Evolutionary conservation across 2,113 vertebrate genomes (phyloP).

Genomic region (Callaeas wilsoni): DNA sequence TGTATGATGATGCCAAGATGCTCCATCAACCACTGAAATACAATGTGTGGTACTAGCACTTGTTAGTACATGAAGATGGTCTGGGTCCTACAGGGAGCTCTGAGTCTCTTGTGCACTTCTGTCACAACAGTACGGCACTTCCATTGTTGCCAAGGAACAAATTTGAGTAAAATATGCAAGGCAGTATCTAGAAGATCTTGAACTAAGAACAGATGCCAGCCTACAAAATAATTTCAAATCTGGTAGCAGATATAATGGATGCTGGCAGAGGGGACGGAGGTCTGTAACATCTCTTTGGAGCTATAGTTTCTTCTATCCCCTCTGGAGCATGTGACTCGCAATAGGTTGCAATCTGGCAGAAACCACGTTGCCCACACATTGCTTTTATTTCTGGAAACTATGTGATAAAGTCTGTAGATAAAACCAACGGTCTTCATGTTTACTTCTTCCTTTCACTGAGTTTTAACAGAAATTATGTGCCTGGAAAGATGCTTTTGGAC

Average conservation of each 20-base stretch:
- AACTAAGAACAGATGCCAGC: background rate
- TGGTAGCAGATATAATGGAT: background rate
- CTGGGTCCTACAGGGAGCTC: background rate
- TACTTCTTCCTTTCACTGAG: background rate
- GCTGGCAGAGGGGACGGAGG: background rate
- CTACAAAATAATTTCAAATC: background rate
- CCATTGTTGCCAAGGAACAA: background rate
- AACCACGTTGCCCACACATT: background rate
- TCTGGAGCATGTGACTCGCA: background rate
- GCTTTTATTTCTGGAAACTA: background rate
- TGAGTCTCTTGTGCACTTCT: background rate
- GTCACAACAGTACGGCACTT: background rate
- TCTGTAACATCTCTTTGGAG: background rate
- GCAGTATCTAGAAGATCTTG: background rate
- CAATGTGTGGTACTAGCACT: background rate
- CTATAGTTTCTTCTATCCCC: background rate
- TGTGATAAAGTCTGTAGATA: background rate
- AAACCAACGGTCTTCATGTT: background rate
- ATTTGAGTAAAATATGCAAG: background rate
- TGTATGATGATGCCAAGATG: background rate
- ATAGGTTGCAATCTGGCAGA: background rate
- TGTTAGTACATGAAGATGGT: background rate
- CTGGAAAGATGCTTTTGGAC: background rate
- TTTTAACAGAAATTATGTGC: background rate
- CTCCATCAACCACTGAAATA: background rate